Evolutionary conservation across 2,797 vertebrate genomes (phyloP), one percentile per base, ranked within the genome.

Genomic region (Thunnus albacares): DNA sequence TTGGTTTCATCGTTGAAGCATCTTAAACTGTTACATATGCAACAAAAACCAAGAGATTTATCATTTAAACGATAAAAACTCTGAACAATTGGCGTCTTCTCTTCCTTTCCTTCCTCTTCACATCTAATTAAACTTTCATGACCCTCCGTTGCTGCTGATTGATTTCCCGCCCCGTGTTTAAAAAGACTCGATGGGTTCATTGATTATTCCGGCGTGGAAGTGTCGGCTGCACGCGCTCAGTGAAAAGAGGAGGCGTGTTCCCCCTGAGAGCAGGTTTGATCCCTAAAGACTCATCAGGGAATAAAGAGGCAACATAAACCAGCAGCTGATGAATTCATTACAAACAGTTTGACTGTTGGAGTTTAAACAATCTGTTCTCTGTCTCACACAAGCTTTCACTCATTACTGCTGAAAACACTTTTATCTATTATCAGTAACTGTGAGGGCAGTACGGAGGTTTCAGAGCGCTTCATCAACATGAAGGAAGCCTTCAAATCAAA

Each of bases 241-340:
- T 62, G 77, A 84, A 61, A 77, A 26, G 55, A 81, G 59, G 64
- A 38, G 82, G 78, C 69, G 74, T 5, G 43, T 15, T 15, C 77
- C 81, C 5, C 77, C 24, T 0, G 76, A 57, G 71, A 33, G 28
- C 59, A 0, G 26, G 2, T 15, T 22, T 15, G 22, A 28, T 7
- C 30, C 5, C 17, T 8, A 4, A 66, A 14, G 61, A 51, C 35
- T 30, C 67, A 12, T 8, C 30, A 4, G 69, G 68, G 63, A 76
- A 52, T 33, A 47, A 61, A 69, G 65, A 69, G 11, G 5, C 74
- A 26, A 5, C 65, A 38, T 38, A 38, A 38, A 38, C 35, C 35
- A 13, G 38, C 38, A 41, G 38, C 11, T 41, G 38, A 41, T 41
- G 38, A 41, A 41, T 41, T 41, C 12, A 41, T 41, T 13, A 49